phyloP scores from a whole-genome alignment of 1,140 invertebrate species.

The Tetragonula clypearis region DNA sequence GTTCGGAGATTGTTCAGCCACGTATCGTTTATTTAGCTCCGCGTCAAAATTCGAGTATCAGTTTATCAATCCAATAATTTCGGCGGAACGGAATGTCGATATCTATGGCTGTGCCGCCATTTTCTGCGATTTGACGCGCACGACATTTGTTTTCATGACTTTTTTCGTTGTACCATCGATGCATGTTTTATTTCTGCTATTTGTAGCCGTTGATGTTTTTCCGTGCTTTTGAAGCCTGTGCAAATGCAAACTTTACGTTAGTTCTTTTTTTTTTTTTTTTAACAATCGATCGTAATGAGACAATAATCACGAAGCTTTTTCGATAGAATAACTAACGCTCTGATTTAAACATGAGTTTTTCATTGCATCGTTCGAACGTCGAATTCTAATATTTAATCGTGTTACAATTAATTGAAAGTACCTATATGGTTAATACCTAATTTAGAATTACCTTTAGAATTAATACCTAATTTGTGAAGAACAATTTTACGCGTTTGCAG shows the following conservation, averaged over 20 bases:
- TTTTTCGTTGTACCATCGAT: too few relatives aligned
- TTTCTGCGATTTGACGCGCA: conserved; percentile 9
- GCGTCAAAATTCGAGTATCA: conserved; percentile 54
- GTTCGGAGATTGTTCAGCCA: conserved; percentile 32
- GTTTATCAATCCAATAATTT: conserved; percentile 55
- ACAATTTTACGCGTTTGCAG: conserved; percentile 6
- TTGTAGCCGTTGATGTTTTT: not conserved
- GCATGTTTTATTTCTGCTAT: not conserved
- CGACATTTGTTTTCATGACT: not conserved
- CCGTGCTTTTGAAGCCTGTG: not conserved
- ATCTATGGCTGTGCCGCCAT: not conserved
- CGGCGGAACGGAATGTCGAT: conserved; percentile 33
- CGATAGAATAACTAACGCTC: too few relatives aligned
- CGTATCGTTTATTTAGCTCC: conserved; percentile 38
- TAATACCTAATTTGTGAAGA: not conserved
- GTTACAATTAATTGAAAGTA: not conserved
- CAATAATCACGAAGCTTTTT: not conserved
- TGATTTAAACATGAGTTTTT: too few relatives aligned
- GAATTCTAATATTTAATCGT: not conserved
- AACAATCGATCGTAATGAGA: not conserved
- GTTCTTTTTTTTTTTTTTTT: not conserved
- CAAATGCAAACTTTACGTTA: too few relatives aligned
- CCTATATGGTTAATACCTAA: not conserved
- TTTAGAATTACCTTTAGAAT: not conserved
- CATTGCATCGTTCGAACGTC: too few relatives aligned